A percentile compares a stretch with the other conserved stretches of the same genome.
These are phyloP conservation scores for Echinometra lucunter DNA, from an alignment of 53 echinoderm and acorn worm species.

Conservation along the genomic window DNA sequence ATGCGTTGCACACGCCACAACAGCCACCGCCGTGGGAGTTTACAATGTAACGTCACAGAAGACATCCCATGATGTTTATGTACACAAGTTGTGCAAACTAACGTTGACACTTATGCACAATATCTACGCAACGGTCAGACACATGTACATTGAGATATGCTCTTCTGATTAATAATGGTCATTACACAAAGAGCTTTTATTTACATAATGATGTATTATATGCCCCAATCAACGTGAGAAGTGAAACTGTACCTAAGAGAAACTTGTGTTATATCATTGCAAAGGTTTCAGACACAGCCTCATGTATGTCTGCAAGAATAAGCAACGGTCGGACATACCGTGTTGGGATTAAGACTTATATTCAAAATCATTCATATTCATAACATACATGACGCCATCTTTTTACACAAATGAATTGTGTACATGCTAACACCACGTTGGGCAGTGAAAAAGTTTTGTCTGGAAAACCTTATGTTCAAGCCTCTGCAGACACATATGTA, in stretches of 20 bases:
- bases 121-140: neutral
- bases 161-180: neutral
- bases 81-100: neutral
- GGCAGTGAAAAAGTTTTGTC: neutral
- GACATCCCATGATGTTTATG: neutral
- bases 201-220: neutral
- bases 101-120: neutral
- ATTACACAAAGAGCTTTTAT: neutral
- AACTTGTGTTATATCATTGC: too few species aligned
- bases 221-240: too few species aligned
- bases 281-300: too few species aligned
- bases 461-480: neutral
- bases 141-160: neutral
- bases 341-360: too few species aligned
- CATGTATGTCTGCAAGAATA: too few species aligned
- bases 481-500: neutral
- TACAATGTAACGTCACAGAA: neutral
- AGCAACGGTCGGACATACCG: too few species aligned
- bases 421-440: neutral
- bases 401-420: neutral
- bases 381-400: too few species aligned
- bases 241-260: too few species aligned
- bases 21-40: neutral
- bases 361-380: too few species aligned
- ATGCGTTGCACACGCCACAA: conserved; percentile 28